Evolutionary conservation across 37 sponge, comb jelly and placozoan genomes (phyloP).

Genomic region (Axinella damicornis): DNA sequence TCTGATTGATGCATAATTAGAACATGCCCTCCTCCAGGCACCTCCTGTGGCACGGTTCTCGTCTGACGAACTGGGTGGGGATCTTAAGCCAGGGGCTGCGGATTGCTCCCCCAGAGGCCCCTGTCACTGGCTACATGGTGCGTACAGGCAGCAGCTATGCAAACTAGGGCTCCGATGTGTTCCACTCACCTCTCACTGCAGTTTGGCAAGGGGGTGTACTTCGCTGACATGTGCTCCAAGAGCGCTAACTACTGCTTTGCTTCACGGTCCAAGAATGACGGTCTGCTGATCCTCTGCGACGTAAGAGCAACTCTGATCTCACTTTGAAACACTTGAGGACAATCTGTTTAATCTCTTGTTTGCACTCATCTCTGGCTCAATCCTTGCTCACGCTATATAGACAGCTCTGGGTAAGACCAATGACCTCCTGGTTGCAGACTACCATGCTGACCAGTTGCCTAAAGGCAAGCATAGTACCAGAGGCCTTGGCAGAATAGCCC

Average conservation of each 20-base stretch:
- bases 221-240: slow-evolving; percentile 98
- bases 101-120: slow-evolving; percentile 98
- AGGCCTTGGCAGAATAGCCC: slow-evolving; percentile 84
- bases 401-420: slow-evolving; percentile 81
- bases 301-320: too few species aligned
- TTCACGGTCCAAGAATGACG: slow-evolving; percentile 74
- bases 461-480: slow-evolving; percentile 87
- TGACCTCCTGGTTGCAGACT: slow-evolving; percentile 89
- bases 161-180: too few species aligned
- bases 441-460: slow-evolving; percentile 86
- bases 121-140: slow-evolving; percentile 99
- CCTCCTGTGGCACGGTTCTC: slow-evolving; percentile 98
- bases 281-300: slow-evolving; percentile 88
- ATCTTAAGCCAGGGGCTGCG: slow-evolving; percentile 95
- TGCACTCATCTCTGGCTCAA: too few species aligned
- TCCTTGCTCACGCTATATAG: not conserved
- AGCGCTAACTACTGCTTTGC: slow-evolving; percentile 99
- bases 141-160: not conserved
- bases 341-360: not conserved
- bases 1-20: too few species aligned
- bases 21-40: slow-evolving; percentile 33
- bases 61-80: slow-evolving; percentile 98
- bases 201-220: slow-evolving; percentile 99
- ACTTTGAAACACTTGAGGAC: too few species aligned
- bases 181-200: slow-evolving; percentile 6